A percentile compares a stretch with the other conserved stretches of the same genome.
phyloP scores from a whole-genome alignment of 2,888 invertebrate genomes.

The Cremastinae sp. region DNA sequence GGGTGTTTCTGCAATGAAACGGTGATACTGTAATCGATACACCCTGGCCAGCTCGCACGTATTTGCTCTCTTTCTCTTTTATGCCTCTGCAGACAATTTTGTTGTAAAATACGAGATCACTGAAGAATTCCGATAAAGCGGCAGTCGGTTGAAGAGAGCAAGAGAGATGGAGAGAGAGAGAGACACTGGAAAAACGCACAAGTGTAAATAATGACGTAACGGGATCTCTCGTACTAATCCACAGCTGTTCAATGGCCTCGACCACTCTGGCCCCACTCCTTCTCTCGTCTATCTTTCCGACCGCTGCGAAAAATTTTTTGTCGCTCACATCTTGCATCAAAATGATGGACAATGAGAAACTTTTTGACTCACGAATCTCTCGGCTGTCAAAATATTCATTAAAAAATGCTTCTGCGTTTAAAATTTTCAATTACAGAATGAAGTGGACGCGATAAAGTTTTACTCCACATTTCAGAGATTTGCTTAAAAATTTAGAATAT shows the following conservation, averaged over 20 bases:
- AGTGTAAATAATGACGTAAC: slow-evolving; percentile 32
- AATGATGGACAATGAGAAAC: no score
- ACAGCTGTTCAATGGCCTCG: slow-evolving; percentile 12
- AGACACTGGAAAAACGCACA: slow-evolving; percentile 6
- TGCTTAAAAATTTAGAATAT: no score
- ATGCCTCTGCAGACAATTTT: slow-evolving; percentile 1
- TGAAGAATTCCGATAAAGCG: neutral
- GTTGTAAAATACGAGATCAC: slow-evolving; percentile 6
- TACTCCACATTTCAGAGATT: no score
- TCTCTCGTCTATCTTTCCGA: neutral
- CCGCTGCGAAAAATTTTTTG: neutral
- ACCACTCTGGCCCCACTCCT: no score
- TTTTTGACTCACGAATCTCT: no score
- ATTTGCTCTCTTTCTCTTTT: neutral
- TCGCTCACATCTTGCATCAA: neutral
- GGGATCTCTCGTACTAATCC: slow-evolving; percentile 15
- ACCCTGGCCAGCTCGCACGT: slow-evolving; percentile 29
- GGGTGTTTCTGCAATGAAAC: slow-evolving; percentile 16
- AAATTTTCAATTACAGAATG: no score
- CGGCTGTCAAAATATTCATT: no score
- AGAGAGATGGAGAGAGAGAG: slow-evolving; percentile 18
- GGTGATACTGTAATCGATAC: slow-evolving; percentile 53
- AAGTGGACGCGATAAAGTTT: no score
- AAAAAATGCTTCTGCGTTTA: no score
- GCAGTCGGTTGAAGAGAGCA: neutral